These are phyloP conservation scores for Lasioglossum villosulum DNA, from an alignment of 2,888 invertebrate genomes.

Conservation along the genomic window DNA sequence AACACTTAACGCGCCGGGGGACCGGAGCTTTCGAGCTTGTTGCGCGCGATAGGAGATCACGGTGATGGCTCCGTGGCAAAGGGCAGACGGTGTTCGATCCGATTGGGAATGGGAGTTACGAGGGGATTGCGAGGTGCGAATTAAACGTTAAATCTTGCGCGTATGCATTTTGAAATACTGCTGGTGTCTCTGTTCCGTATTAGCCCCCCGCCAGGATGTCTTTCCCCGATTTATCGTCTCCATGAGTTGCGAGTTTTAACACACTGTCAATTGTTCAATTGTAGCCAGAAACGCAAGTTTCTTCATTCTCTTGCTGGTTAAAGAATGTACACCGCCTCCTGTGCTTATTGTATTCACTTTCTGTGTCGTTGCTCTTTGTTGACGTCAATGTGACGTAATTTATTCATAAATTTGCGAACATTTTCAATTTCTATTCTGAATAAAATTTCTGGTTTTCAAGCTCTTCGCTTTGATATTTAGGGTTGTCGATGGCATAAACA, in stretches of 20 bases:
- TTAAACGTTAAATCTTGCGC: constrained; percentile 20
- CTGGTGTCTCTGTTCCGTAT: not conserved
- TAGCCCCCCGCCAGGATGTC: not conserved
- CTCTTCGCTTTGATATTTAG: not conserved
- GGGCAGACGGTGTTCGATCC: constrained; percentile 33
- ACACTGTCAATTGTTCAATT: not conserved
- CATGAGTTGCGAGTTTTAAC: not conserved
- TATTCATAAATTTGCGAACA: not conserved
- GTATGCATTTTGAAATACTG: constrained; percentile 34
- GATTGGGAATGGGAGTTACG: constrained; percentile 29
- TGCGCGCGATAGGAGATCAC: constrained; percentile 54
- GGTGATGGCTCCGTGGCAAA: constrained; percentile 39
- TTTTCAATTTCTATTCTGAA: not conserved
- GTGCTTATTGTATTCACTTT: not conserved
- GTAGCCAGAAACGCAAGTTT: not conserved
- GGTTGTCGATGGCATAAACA: not conserved
- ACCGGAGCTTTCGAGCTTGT: constrained; percentile 47
- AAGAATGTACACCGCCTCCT: not conserved
- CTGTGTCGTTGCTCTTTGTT: not conserved
- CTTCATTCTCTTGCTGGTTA: not conserved
- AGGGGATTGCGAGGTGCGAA: constrained; percentile 49
- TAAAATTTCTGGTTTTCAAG: not conserved
- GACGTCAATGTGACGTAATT: too few relatives aligned
- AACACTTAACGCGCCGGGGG: constrained; percentile 58
- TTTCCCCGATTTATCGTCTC: not conserved